phyloP scores from a whole-genome alignment of 1,140 invertebrate genomes.

The Lucilia cuprina region DNA sequence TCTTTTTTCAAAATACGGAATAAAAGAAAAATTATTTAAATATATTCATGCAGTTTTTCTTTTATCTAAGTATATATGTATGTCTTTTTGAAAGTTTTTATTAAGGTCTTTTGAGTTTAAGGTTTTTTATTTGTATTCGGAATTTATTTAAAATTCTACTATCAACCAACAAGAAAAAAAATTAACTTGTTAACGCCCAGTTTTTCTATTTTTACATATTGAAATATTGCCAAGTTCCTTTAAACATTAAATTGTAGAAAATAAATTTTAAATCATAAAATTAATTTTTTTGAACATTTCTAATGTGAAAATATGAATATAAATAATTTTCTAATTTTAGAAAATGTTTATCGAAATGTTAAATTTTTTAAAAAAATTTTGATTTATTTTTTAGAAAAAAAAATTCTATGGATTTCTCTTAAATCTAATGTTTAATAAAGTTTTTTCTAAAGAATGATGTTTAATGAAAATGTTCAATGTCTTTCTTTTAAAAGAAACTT shows the following conservation, averaged over 20 bases:
- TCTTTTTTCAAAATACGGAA: not conserved
- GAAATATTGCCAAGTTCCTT: not conserved
- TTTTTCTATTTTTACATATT: not conserved
- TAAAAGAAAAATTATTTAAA: slow-evolving; percentile 5
- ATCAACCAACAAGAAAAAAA: not conserved
- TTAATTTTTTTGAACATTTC: too few species aligned
- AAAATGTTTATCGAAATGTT: too few species aligned
- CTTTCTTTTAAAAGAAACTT: too few species aligned
- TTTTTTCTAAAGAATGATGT: too few species aligned
- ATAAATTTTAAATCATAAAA: not conserved
- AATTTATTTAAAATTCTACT: not conserved
- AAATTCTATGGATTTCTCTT: too few species aligned
- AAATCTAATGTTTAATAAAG: too few species aligned
- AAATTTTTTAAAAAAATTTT: too few species aligned
- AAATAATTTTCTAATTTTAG: too few species aligned
- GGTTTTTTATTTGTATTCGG: not conserved
- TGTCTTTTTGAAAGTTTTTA: not conserved
- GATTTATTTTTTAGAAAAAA: too few species aligned
- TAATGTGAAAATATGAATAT: too few species aligned
- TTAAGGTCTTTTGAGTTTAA: not conserved
- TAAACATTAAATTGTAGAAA: not conserved
- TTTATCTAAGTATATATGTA: not conserved
- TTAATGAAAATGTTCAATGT: too few species aligned
- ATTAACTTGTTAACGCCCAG: not conserved
- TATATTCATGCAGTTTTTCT: not conserved